A percentile compares a stretch with the other conserved stretches of the same genome.
These are phyloP conservation scores for Etheostoma spectabile DNA, from an alignment of 2,113 vertebrate genomes.

Conservation along the genomic window DNA sequence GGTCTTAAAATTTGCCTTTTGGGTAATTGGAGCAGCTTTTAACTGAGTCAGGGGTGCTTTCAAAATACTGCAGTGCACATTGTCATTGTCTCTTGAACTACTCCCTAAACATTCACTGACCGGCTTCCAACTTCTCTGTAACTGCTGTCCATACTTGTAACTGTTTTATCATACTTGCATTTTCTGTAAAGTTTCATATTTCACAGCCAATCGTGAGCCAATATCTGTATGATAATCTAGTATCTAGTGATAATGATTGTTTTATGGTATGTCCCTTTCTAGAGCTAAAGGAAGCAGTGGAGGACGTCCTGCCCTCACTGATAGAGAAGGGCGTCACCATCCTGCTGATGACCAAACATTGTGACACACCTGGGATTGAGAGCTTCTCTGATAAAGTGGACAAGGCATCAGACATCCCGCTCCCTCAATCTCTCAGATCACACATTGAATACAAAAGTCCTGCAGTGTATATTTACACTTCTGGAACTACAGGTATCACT, in stretches of 20 bases:
- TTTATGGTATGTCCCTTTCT: conserved; percentile 10
- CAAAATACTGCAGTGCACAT: background rate
- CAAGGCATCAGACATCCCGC: conserved; percentile 75
- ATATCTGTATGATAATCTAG: background rate
- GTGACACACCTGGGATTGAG: conserved; percentile 79
- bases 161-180: background rate
- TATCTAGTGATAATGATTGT: background rate
- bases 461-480: conserved; percentile 91
- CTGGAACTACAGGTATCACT: conserved; percentile 90
- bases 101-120: background rate
- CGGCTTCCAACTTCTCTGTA: background rate
- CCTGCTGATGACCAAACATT: conserved; percentile 84
- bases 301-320: conserved; percentile 86
- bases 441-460: conserved; percentile 83
- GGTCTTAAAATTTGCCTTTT: background rate
- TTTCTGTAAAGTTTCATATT: background rate
- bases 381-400: conserved; percentile 85
- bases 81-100: background rate
- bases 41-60: background rate
- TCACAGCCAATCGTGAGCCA: background rate
- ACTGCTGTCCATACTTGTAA: background rate
- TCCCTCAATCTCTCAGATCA: conserved; percentile 84
- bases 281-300: conserved; percentile 85
- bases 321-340: conserved; percentile 82
- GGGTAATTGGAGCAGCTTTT: background rate